Percentiles rank a stretch among this genome's conserved stretches.
These are phyloP conservation scores for Campoplex nolae DNA, from an alignment of 2,888 invertebrate species.

Conservation along the genomic window DNA sequence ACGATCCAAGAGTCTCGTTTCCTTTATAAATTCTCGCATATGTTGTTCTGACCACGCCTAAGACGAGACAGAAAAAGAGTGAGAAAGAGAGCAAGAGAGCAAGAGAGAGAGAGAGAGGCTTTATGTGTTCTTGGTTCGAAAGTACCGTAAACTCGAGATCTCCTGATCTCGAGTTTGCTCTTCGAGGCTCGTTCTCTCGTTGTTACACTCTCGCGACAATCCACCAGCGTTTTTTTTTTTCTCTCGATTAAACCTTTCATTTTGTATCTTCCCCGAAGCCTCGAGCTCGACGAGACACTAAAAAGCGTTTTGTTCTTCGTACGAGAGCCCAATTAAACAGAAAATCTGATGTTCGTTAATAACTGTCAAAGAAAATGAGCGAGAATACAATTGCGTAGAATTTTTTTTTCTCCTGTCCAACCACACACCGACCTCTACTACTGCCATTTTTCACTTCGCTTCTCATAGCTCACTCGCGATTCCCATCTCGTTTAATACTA, in stretches of 20 bases:
- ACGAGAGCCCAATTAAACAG: conserved; percentile 38
- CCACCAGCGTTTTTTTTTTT: conserved; percentile 29
- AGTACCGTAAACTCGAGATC: conserved; percentile 68
- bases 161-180: conserved; percentile 47
- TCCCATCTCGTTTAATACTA: conserved; percentile 1
- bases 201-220: conserved; percentile 39
- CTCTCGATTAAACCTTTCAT: conserved; percentile 72
- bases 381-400: background rate
- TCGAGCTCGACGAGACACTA: conserved; percentile 20
- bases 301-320: conserved; percentile 33
- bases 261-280: conserved; percentile 68
- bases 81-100: conserved; percentile 64
- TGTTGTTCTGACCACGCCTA: conserved; percentile 57
- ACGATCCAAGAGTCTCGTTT: conserved; percentile 27
- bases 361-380: background rate
- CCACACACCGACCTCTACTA: conserved; percentile 55
- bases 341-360: background rate
- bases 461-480: background rate
- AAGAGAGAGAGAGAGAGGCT: conserved; percentile 63
- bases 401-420: conserved; percentile 49
- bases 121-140: conserved; percentile 65
- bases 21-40: conserved; percentile 42
- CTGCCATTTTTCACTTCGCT: conserved; percentile 46
- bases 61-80: conserved; percentile 31
- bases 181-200: conserved; percentile 45